phyloP scores from a whole-genome alignment of 2,797 vertebrate genomes.

The Allobates femoralis region DNA sequence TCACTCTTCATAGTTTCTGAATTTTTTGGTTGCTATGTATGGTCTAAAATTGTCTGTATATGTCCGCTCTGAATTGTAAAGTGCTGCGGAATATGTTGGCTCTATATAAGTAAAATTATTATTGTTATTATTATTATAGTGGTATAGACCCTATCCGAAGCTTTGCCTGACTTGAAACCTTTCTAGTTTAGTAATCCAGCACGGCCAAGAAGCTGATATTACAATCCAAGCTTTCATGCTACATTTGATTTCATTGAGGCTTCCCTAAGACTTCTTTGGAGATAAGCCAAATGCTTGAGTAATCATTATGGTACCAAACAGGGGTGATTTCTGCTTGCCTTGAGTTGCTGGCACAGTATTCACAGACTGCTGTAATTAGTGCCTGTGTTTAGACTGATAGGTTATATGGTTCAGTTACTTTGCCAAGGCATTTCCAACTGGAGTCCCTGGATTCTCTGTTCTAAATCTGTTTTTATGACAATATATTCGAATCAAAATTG shows the following conservation, averaged over 20 bases:
- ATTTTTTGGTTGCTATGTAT: no score
- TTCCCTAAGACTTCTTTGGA: slow-evolving; percentile 41
- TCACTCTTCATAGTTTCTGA: no score
- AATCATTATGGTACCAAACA: slow-evolving; percentile 18
- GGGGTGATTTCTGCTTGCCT: background rate
- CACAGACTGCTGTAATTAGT: slow-evolving; percentile 1
- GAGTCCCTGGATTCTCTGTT: background rate
- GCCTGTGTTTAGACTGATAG: slow-evolving; percentile 21
- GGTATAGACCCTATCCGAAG: no score
- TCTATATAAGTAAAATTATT: no score
- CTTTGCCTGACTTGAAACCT: background rate
- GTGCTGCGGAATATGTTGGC: no score
- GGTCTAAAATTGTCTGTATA: no score
- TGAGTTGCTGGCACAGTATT: slow-evolving; percentile 16
- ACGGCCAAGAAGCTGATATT: background rate
- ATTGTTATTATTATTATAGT: no score
- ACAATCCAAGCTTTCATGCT: slow-evolving; percentile 35
- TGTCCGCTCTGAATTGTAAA: no score
- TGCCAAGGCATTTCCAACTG: background rate
- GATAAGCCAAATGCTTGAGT: slow-evolving; percentile 20
- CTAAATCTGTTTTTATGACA: background rate
- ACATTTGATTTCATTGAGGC: slow-evolving; percentile 39
- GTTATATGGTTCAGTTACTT: background rate
- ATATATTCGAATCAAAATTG: background rate
- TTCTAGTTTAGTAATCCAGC: slow-evolving; percentile 8